phyloP scores from a whole-genome alignment of 2,797 vertebrate genomes.

The Sciaenops ocellatus region DNA sequence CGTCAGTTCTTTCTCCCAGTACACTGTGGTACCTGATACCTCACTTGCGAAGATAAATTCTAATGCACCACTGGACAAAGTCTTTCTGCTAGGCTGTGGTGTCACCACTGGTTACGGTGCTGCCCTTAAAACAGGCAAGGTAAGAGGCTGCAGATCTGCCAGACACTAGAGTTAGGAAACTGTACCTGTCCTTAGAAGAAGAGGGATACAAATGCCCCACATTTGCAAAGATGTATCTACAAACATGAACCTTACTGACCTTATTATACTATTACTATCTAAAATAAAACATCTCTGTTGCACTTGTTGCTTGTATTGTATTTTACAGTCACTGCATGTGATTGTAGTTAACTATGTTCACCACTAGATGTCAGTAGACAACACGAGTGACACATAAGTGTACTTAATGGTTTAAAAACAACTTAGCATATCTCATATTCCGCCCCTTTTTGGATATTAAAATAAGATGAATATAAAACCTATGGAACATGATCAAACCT shows the following conservation, averaged over 20 bases:
- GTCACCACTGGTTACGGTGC: slow-evolving; percentile 95
- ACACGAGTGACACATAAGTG: not conserved
- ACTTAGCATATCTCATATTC: no score
- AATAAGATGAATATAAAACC: not conserved
- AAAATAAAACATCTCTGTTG: not conserved
- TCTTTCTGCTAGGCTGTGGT: slow-evolving; percentile 93
- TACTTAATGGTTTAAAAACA: not conserved
- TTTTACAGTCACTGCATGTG: no score
- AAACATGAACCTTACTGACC: not conserved
- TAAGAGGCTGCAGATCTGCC: slow-evolving; percentile 53
- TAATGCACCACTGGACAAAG: slow-evolving; percentile 91
- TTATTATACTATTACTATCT: not conserved
- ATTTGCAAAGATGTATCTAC: not conserved
- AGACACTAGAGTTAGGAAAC: no score
- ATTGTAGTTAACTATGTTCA: not conserved
- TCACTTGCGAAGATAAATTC: slow-evolving; percentile 90
- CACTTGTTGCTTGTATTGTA: not conserved
- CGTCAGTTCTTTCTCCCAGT: slow-evolving; percentile 94
- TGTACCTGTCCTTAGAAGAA: not conserved
- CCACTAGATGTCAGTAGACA: slow-evolving; percentile 35
- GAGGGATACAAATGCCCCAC: not conserved
- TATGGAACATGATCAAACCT: not conserved
- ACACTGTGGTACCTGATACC: slow-evolving; percentile 93
- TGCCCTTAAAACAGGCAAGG: slow-evolving; percentile 91
- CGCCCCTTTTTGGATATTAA: not conserved